Conservation (phyloP, 2,113 vertebrate species). For the Nycticryphes semicollaris region DNA sequence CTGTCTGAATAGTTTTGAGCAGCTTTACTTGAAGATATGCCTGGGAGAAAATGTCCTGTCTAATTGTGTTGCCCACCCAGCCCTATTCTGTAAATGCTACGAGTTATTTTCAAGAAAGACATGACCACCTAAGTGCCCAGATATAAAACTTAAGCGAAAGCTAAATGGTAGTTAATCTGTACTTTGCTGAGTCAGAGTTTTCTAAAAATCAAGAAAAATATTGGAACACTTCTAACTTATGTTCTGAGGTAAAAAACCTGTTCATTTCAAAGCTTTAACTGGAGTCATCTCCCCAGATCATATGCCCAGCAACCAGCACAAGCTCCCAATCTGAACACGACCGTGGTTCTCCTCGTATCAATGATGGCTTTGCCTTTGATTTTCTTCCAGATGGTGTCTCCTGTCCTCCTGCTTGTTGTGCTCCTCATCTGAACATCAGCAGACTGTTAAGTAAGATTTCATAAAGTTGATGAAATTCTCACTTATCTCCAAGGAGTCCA, state of each 20-base stretch:
- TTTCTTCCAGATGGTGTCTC: neutral
- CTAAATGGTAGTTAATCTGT: neutral
- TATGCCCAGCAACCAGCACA: fast-evolving
- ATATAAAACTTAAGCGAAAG: neutral
- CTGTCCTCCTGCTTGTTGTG: neutral
- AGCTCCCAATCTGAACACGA: neutral
- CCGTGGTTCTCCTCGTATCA: neutral
- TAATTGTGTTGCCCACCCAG: neutral
- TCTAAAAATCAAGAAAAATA: neutral
- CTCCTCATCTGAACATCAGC: neutral
- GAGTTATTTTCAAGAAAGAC: neutral
- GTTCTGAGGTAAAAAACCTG: neutral
- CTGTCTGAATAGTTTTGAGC: neutral
- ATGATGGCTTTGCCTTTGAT: neutral
- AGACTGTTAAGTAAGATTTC: slow-evolving; percentile 13
- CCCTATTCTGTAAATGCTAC: neutral
- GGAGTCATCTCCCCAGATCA: fast-evolving
- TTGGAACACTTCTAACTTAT: neutral
- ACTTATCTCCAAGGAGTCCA: neutral
- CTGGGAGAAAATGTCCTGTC: neutral
- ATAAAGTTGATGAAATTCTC: neutral
- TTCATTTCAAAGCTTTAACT: neutral
- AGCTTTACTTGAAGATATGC: neutral
- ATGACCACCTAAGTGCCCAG: neutral
- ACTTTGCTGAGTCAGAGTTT: neutral